Base-by-base conservation (phyloP, 2,113 vertebrate genomes). In the Oostethus manadensis region DNA sequence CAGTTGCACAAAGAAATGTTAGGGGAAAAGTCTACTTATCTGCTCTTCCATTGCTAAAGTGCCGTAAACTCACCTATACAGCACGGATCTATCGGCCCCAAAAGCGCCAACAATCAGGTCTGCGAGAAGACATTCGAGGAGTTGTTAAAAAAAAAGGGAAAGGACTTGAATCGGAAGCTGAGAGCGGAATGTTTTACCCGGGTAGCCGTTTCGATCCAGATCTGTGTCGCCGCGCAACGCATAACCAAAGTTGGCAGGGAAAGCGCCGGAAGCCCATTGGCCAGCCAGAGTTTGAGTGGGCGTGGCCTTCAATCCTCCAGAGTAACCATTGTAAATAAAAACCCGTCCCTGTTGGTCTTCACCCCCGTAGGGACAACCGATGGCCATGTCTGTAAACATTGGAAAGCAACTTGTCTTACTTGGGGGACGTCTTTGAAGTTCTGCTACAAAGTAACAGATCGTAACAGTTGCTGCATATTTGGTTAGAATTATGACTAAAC, bases 101-200 rank as follows among this genome's bases (percentile, higher is more conserved):
- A 97, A 96, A 38, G 94, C 93, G 1, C 94, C 94, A 33, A 95
- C 92, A 58, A 97, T 87, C 58, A 97, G 86, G 88, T 97, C 94
- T 97, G 84, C 1, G 56, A 76, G 11, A 18, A 44, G 18, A 33
- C 35, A 45, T 38, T 10, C 9, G 13, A 40, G 16, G 26, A 66
- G n/a, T n/a, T n/a, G n/a, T 54, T 21, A 22, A 57, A 22, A 45
- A 71, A 8, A 1, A 14, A 2, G 53, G 1, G 13, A 7, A 17
- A 18, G 17, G 17, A 40, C 6, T 16, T 20, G 21, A 33, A 22
- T 6, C 35, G n/a, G 42, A 3, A 10, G 10, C 16, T 14, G 1
- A 7, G 10, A 4, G 0, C 18, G 21, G 17, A 42, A 0, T 67
- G 56, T 2, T 10, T 38, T 70, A 96, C 94, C 94, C 79, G 94